Conservation (phyloP, 2,888 invertebrate genomes). For the Colletes collaris region DNA sequence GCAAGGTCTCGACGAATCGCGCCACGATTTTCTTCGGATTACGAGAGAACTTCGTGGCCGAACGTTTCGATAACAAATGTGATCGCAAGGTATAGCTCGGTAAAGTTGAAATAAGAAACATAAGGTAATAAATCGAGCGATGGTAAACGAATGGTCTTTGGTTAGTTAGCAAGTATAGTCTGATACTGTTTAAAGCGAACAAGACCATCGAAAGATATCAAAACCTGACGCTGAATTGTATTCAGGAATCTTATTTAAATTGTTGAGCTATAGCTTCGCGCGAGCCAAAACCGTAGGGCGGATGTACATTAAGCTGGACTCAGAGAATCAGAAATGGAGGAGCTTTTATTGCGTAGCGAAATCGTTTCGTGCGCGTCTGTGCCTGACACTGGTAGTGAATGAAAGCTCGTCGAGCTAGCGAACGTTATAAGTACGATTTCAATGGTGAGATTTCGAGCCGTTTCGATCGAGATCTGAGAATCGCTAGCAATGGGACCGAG, state of each 20-base stretch:
- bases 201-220: no score
- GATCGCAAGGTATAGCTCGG: neutral
- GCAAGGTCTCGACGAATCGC: neutral
- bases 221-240: no score
- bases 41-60: neutral
- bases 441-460: conserved; percentile 1
- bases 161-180: no score
- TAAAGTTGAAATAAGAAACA: no score
- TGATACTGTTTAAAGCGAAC: no score
- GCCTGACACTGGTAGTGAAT: conserved; percentile 22
- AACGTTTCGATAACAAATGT: neutral
- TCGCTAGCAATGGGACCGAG: no score
- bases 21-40: neutral
- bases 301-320: neutral
- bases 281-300: no score
- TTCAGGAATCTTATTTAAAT: no score
- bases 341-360: neutral
- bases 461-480: no score
- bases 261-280: no score
- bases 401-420: neutral
- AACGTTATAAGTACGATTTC: conserved; percentile 37
- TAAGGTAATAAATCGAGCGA: no score
- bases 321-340: neutral
- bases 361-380: conserved; percentile 15
- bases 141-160: no score